Evolutionary conservation across 2,888 invertebrate genomes (phyloP), one percentile per base, ranked within the genome.

Genomic region (Brachyptera putata): DNA sequence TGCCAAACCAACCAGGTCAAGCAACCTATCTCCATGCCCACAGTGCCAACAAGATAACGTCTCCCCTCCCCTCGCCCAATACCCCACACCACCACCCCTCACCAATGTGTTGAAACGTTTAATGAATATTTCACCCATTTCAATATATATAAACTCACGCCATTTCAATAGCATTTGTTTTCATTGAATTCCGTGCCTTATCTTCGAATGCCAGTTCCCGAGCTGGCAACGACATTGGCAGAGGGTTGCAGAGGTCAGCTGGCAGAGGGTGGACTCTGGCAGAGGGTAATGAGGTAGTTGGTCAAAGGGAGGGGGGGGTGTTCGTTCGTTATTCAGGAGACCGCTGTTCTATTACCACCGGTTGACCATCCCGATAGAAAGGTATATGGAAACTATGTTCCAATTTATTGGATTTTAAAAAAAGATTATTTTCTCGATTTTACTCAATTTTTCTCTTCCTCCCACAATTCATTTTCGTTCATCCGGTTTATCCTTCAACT

Each of bases 71-170:
- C 2, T 21, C 41, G 18, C 41, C 41, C 41, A 14, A 21, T 16
- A 13, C 53, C 34, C 53, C 34, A 21, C 34, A 53, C 16, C n/a
- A n/a, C n/a, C n/a, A n/a, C n/a, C n/a, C 50, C 30, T 26, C 16
- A 22, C 53, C 36, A 11, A 36, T 41, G 53, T 53, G 53, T 30
- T 26, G 46, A 48, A 57, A 57, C 57, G 57, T 48, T 57, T 57
- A 57, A 57, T 57, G 57, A 57, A 57, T 57, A 57, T 57, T 57
- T 57, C 43, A 57, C 46, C 46, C 34, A 53, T 53, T 53, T 36
- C 53, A 53, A 53, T 53, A 53, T 36, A n/a, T n/a, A n/a, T n/a
- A n/a, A n/a, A n/a, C n/a, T n/a, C n/a, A 24, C 46, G 21, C 46
- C 46, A 24, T 46, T 46, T 46, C 53, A 36, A 34, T 53, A 22